Evolutionary conservation across 2,888 invertebrate genomes (phyloP), one percentile per base, ranked within the genome.

Genomic region (Luperina nickerlii): DNA sequence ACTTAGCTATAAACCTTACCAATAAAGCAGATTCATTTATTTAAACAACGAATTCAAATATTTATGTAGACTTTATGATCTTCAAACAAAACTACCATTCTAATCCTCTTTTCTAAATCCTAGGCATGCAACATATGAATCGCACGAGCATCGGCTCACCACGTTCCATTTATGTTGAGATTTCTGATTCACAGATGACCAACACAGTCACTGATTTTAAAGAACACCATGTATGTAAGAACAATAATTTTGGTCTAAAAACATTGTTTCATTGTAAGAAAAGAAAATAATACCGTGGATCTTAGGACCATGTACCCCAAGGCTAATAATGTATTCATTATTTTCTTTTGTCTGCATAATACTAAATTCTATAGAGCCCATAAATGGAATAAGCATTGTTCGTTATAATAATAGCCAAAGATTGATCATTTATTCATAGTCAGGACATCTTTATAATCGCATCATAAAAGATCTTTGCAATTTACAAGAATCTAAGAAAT

Each of bases 51-150:
- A 45, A 20, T 45, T 57, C 32, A 32, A 51, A 68, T 57, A 54
- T 79, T 4, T 42, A 15, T 13, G 15, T 68, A 15, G 42, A 67
- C 24, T 84, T 69, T 71, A 70, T 13, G 74, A 54, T 24, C 13
- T 74, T 27, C 1, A 68, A 65, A 66, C 51, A 9, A 57, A 78
- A 86, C n/a, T 66, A 62, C 11, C n/a, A 51, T 71, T 75, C 74
- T 85, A 75, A 85, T 87, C 85, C 87, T 51, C 18, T n/a, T 63
- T 78, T 81, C 27, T 71, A 42, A 73, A 69, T 77, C 74, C 79
- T 11, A 79, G 75, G 76, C 77, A 69, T 71, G 74, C 48, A 60
- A 66, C 67, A 54, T 62, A 65, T 63, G 63, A 85, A 54, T 72
- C 13, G 63, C 15, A 67, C 20, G 54, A 66, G 48, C 42, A 62